Evolutionary conservation across 2,113 vertebrate species (phyloP), one percentile per base, ranked within the genome.

Genomic region (Poecilia latipinna): DNA sequence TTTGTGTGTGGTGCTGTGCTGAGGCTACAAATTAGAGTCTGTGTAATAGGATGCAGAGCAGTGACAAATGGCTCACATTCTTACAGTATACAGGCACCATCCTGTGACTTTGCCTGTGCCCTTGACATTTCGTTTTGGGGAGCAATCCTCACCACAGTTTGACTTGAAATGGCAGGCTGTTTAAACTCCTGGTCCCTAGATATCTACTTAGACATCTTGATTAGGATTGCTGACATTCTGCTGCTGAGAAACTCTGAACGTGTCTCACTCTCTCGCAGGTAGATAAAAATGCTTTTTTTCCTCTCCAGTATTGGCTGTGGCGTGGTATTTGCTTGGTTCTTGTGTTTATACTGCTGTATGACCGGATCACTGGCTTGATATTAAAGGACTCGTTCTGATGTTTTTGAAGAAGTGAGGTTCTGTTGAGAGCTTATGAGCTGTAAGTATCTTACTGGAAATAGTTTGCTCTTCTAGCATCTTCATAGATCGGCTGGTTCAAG

Each of bases 51-150:
- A 91, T 88, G 87, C 88, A 84, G 77, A 90, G 79, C 91, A 91
- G 84, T 92, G 93, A 93, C 88, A 92, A 93, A 93, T 93, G 88
- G 89, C 86, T 85, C 65, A n/a, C 22, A 90, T 70, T 88, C 90
- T 91, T 88, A 79, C 84, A 80, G 83, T 86, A 82, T 83, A 89
- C 82, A 72, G 75, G 82, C 84, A 86, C 87, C 78, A 85, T 78
- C 80, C 61, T 77, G 81, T 83, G 89, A 93, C 90, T 92, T 93
- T 93, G 84, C 70, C 78, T 74, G 51, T 92, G 91, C 83, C 93
- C 92, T 94, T 93, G 87, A 91, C 83, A 87, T 94, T 90, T 86
- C 78, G 83, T 78, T 76, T 87, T 51, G 11, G 62, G 83, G 81
- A 80, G 71, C 28, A 61, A 74, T 75, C 79, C 80, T 88, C 79